Percentiles rank a stretch among this genome's conserved stretches.
Evolutionary conservation across 2,797 vertebrate genomes (phyloP).

Genomic region (Buceros bicornis): DNA sequence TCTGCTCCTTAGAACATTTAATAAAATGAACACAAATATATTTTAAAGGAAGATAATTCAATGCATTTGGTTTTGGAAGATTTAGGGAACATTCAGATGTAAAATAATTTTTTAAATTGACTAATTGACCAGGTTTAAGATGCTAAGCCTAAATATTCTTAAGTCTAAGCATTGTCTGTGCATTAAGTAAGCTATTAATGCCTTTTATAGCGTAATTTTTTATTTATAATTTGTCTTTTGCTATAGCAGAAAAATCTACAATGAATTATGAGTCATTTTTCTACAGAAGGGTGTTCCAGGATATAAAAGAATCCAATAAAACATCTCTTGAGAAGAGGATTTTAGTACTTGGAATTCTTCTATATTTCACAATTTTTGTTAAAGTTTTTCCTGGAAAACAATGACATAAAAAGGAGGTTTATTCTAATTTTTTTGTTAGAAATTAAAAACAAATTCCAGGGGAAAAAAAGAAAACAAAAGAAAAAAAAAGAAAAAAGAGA

Average conservation of each 20-base stretch:
- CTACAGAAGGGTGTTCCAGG: not conserved
- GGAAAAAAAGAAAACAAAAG: not conserved
- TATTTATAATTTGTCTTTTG: not conserved
- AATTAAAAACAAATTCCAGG: not conserved
- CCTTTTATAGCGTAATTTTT: not conserved
- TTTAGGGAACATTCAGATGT: not conserved
- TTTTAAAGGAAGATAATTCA: not conserved
- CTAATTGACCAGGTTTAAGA: not conserved
- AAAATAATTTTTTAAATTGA: not conserved
- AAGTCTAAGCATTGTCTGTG: not conserved
- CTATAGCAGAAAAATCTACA: not conserved
- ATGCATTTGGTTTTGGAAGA: not conserved
- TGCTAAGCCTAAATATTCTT: not conserved
- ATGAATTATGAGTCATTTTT: not conserved
- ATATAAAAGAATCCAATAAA: not conserved
- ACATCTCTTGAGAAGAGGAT: not conserved
- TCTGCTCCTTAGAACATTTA: not conserved
- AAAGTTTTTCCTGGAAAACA: not conserved
- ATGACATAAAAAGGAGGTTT: not conserved
- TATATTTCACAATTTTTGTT: not conserved
- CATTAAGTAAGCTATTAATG: not conserved
- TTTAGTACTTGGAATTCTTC: not conserved
- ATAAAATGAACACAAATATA: not conserved
- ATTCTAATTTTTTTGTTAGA: not conserved
- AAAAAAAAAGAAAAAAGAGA: no score